Conservation (phyloP, 2,113 vertebrate species). For the Myotis yumanensis region DNA sequence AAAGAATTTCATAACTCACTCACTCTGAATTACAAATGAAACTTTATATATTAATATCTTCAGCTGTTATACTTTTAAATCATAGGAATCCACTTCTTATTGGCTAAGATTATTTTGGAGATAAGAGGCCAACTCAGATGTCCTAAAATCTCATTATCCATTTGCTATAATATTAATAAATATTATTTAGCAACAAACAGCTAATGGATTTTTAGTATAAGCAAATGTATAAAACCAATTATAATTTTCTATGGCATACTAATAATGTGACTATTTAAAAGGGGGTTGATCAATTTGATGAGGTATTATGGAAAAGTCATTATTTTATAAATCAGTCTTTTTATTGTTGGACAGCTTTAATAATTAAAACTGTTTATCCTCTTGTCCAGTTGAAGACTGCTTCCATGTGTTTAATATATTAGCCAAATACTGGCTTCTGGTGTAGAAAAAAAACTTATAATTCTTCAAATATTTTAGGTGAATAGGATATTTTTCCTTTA, state of each 20-base stretch:
- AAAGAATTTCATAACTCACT: neutral
- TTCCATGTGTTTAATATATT: neutral
- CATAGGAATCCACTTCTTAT: neutral
- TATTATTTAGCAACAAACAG: neutral
- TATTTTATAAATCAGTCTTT: neutral
- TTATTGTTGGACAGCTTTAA: neutral
- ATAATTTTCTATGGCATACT: neutral
- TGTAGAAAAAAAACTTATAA: neutral
- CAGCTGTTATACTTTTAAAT: neutral
- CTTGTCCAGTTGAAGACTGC: neutral
- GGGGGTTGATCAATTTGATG: neutral
- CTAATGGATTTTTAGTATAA: neutral
- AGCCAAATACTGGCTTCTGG: neutral
- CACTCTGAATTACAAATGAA: slow-evolving; percentile 32
- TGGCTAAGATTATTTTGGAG: neutral
- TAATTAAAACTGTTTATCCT: neutral
- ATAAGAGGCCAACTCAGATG: neutral
- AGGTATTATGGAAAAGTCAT: neutral
- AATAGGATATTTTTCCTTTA: neutral
- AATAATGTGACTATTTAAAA: neutral
- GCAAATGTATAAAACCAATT: slow-evolving; percentile 3
- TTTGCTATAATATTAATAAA: neutral
- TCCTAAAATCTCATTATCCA: neutral
- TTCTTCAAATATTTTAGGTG: neutral
- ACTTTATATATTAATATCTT: neutral